Conservation (phyloP, 2,113 vertebrate genomes). For the Microtus ochrogaster region DNA sequence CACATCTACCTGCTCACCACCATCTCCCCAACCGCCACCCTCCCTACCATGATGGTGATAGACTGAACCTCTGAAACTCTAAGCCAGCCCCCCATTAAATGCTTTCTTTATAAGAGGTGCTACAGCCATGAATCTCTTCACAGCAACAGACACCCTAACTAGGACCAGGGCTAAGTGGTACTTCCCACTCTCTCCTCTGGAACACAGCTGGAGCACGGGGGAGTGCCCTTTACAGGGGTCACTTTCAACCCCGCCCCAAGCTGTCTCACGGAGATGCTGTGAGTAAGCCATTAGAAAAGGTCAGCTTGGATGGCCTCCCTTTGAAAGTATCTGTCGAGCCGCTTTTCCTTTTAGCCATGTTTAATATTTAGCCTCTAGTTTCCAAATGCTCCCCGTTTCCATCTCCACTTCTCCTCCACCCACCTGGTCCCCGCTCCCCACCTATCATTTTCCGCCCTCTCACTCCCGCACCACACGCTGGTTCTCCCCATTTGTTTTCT, state of each 20-base stretch:
- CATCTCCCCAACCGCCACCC: neutral
- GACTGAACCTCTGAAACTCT: neutral
- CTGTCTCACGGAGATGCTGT: neutral
- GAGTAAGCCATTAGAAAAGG: neutral
- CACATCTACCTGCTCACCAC: neutral
- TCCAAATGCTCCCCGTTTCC: neutral
- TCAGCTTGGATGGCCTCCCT: neutral
- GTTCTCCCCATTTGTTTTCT: neutral
- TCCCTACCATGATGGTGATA: neutral
- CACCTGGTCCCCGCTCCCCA: neutral
- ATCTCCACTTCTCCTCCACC: neutral
- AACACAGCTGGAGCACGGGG: neutral
- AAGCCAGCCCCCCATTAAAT: neutral
- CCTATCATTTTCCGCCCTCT: neutral
- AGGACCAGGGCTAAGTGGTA: neutral
- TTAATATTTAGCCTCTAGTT: neutral
- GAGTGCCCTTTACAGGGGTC: neutral
- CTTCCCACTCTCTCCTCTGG: neutral
- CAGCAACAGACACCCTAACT: neutral
- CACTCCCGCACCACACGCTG: neutral
- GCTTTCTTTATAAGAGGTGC: neutral
- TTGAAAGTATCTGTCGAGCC: neutral
- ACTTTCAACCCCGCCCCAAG: neutral
- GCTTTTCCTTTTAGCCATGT: neutral
- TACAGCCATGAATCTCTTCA: neutral